A percentile compares a stretch with the other conserved stretches of the same genome.
Conservation (phyloP, 2,797 vertebrate species). For the Carapus acus region DNA sequence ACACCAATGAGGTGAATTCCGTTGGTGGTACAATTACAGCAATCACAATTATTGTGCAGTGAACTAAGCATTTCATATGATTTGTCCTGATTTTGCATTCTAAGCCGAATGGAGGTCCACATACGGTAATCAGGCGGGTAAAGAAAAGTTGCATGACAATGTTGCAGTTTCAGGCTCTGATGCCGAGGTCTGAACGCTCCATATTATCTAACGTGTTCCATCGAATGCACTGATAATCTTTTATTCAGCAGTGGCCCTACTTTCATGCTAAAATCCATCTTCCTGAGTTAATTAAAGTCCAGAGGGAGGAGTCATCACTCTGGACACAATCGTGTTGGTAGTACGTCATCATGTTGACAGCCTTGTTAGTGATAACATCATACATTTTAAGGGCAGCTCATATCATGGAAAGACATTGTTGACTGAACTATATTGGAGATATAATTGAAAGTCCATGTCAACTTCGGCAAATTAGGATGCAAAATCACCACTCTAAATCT, state of each 20-base stretch:
- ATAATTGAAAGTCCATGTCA: background rate
- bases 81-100: background rate
- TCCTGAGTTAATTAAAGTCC: background rate
- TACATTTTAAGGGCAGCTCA: background rate
- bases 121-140: background rate
- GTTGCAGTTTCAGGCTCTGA: background rate
- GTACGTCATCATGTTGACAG: slow-evolving; percentile 1
- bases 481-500: background rate
- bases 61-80: background rate
- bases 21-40: background rate
- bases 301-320: background rate
- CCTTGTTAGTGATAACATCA: background rate
- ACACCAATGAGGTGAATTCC: background rate
- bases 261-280: background rate
- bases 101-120: too few relatives aligned
- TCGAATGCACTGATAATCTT: background rate
- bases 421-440: background rate
- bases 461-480: background rate
- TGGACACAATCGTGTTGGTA: background rate
- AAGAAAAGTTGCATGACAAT: background rate
- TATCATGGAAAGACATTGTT: background rate
- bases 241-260: background rate
- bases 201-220: background rate
- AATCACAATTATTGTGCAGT: background rate
- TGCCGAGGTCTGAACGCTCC: background rate